Base-by-base conservation (phyloP, 2,113 vertebrate genomes). In the Columba livia region DNA sequence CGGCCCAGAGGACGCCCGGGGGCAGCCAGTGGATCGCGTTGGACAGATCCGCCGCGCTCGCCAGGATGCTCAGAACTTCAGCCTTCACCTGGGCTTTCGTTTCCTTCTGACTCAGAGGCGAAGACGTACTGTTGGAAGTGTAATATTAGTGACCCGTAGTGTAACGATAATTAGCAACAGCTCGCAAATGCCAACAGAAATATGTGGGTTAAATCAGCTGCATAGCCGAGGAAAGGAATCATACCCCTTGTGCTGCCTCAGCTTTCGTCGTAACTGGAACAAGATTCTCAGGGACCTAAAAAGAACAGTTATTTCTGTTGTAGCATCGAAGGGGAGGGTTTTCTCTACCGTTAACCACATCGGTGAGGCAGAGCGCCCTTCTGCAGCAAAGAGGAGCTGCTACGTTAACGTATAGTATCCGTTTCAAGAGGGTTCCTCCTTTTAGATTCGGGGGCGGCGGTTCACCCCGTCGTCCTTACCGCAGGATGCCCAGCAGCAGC, bases 21-120 rank as follows among this genome's bases (percentile, higher is more conserved):
- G 99, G 99, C 98, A 99, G 98, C 99, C 99, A 99, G 74, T 99
- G 99, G 92, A 99, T 79, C 0, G 99, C 99, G 0, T 99, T 99
- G 91, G 94, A 97, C 70, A 99, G 97, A 94, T 99, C 99, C 0
- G 99, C 98, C 92, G 97, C 13, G 51, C 97, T 97, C 70, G 98
- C 97, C 65, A 99, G 53, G 67, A 99, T 62, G 26, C 94, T 98
- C 61, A 99, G 78, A 6, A 96, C 48, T 94, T 99, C 99, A 5
- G 95, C 91, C 83, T 38, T 95, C 65, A 96, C 81, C 85, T 72
- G 97, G 11, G 65, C 90, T 73, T 83, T 93, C 23, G 38, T 1
- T 24, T 88, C 32, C 62, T 90, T 86, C 53, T 2, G 56, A 32
- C 75, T 94, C 84, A 29, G 65, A 21, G 51, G 34, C 1, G 34